Percentiles rank a stretch among this genome's conserved stretches.
Evolutionary conservation across 2,797 vertebrate species (phyloP).

Genomic region (Rousettus madagascariensis): DNA sequence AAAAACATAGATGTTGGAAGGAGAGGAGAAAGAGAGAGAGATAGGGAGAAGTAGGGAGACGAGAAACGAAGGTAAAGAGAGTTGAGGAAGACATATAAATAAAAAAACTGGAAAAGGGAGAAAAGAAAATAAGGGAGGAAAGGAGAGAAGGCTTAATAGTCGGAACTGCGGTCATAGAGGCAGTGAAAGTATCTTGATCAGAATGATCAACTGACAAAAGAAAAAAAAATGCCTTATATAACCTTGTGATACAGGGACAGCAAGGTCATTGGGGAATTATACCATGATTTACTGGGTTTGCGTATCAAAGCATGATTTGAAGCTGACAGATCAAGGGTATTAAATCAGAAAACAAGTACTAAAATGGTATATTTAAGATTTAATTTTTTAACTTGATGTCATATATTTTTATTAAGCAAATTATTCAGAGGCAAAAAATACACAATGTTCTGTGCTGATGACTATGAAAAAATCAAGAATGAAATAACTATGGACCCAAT

Average conservation of each 20-base stretch:
- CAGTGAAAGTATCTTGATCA: background rate
- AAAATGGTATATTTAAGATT: background rate
- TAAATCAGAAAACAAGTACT: background rate
- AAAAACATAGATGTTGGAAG: background rate
- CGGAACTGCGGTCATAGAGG: background rate
- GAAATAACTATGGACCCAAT: background rate
- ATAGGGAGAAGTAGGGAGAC: background rate
- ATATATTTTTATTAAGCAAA: background rate
- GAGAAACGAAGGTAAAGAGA: background rate
- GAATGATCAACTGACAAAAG: background rate
- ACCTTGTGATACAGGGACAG: background rate
- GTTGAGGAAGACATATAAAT: background rate
- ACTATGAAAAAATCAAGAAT: background rate
- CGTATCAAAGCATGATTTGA: conserved; percentile 2
- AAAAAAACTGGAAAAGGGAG: background rate
- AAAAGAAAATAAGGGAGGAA: background rate
- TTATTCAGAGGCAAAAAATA: background rate
- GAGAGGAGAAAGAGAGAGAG: background rate
- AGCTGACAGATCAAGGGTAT: background rate
- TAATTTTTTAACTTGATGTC: background rate
- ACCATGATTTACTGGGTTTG: background rate
- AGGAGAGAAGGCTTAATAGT: background rate
- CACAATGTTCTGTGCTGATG: background rate
- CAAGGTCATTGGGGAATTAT: background rate
- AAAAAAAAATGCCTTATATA: background rate